These are phyloP conservation scores for Phoxinus dragarum DNA, from an alignment of 2,797 vertebrate genomes.

Conservation along the genomic window DNA sequence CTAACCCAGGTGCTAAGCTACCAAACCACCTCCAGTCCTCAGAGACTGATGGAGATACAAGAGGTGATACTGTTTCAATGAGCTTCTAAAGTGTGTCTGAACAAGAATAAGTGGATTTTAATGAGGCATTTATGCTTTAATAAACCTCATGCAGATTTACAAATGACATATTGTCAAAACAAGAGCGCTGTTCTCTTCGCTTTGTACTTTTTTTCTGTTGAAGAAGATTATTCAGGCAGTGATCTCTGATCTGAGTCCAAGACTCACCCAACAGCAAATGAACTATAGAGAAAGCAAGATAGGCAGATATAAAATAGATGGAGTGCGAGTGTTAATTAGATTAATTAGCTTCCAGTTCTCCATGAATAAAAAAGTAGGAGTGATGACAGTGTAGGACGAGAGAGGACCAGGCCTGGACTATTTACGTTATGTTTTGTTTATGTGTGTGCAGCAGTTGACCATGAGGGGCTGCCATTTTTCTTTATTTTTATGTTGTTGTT, in stretches of 20 bases:
- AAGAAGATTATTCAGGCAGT: constrained; percentile 43
- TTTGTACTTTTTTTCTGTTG: constrained; percentile 34
- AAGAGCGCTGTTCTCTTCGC: neutral
- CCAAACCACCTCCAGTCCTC: constrained; percentile 12
- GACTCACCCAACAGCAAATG: constrained; percentile 51
- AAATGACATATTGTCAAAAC: constrained; percentile 18
- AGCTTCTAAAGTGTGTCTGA: constrained; percentile 19
- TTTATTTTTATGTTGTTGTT: too few species aligned
- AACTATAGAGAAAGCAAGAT: constrained; percentile 43
- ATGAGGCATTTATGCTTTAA: constrained; percentile 17
- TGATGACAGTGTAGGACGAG: neutral
- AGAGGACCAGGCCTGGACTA: too few species aligned
- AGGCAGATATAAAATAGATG: constrained; percentile 28
- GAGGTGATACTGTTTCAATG: constrained; percentile 26
- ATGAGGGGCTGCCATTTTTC: too few species aligned
- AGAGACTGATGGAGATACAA: neutral
- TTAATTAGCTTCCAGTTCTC: too few species aligned
- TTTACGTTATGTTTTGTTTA: too few species aligned
- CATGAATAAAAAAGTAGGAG: too few species aligned
- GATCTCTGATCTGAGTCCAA: constrained; percentile 24
- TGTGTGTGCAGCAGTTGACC: too few species aligned
- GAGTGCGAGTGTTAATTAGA: neutral
- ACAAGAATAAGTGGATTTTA: constrained; percentile 25
- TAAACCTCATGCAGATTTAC: constrained; percentile 14
- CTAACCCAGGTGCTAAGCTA: constrained; percentile 59